Evolutionary conservation across 1,140 invertebrate species (phyloP).

Genomic region (Eumaeus atala): DNA sequence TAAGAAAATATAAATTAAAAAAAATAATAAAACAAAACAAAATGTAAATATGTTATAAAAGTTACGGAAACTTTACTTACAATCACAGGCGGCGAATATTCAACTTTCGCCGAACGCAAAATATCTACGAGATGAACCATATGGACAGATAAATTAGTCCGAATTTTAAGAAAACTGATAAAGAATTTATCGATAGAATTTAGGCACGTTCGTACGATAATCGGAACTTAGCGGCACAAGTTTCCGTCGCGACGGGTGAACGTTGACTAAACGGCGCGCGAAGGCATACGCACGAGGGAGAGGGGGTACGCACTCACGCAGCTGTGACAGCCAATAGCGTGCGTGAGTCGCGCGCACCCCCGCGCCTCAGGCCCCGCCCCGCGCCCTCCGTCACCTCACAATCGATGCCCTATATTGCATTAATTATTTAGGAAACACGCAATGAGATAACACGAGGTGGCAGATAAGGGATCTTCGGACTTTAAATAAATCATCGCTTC

Average conservation of each 20-base stretch:
- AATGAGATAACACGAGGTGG: slow-evolving; percentile 73
- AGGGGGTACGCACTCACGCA: slow-evolving; percentile 69
- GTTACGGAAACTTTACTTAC: slow-evolving; percentile 57
- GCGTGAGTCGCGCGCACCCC: slow-evolving; percentile 69
- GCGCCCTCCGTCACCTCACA: slow-evolving; percentile 66
- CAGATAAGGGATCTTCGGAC: slow-evolving; percentile 63
- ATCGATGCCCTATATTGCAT: slow-evolving; percentile 75
- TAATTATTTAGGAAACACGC: slow-evolving; percentile 75
- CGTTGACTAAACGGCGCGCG: slow-evolving; percentile 60
- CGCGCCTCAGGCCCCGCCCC: slow-evolving; percentile 51
- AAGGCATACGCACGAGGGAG: slow-evolving; percentile 60
- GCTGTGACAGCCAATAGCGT: slow-evolving; percentile 68
- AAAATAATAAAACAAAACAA: slow-evolving; percentile 34
- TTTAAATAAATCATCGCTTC: slow-evolving; percentile 66
- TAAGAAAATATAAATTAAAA: slow-evolving; percentile 30
- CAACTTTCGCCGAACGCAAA: slow-evolving; percentile 73
- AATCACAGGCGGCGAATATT: slow-evolving; percentile 73
- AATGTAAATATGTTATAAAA: slow-evolving; percentile 29
- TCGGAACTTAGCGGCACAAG: slow-evolving; percentile 38
- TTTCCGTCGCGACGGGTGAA: slow-evolving; percentile 36
- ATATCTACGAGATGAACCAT: slow-evolving; percentile 76
- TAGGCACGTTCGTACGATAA: slow-evolving; percentile 41
- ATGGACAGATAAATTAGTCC: slow-evolving; percentile 69
- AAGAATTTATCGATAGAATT: slow-evolving; percentile 33
- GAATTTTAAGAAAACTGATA: slow-evolving; percentile 51